Base-by-base conservation (phyloP, 2,113 vertebrate genomes). In the Cheilinus undulatus region DNA sequence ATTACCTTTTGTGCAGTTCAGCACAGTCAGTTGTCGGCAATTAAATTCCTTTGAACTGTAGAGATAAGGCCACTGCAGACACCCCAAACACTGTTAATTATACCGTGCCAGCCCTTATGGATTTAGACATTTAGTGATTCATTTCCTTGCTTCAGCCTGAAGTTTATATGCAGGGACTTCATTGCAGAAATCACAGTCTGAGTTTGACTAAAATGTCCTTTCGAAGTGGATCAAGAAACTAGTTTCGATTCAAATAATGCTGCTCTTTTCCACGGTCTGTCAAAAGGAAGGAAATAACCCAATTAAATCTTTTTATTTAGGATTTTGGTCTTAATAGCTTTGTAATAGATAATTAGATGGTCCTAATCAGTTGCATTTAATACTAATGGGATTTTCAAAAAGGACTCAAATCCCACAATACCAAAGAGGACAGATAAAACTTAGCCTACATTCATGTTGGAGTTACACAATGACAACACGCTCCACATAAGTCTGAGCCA, bases 301-400 rank as follows among this genome's bases (percentile, higher is more conserved):
- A 15, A 73, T 64, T 76, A 42, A 38, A 46, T 45, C 15, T 61
- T 61, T 71, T 81, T 62, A 61, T 69, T 69, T 73, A 65, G 45
- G 46, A 56, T 72, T 64, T 72, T 20, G n/a, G 66, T 71, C 57
- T 69, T 87, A 83, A 89, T 87, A 69, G 83, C 63, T 77, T 73
- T 76, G 36, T 84, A 84, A 86, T 78, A 86, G 73, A 83, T 76
- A 80, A 87, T 89, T 84, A 84, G 82, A 40, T 79, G 53, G 46
- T 79, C 57, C 67, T 82, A 77, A 86, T 84, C 78, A 82, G 76
- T 73, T 59, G 61, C 72, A 59, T 74, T 81, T 15, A 80, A 87
- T 63, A 78, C 68, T 77, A 73, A 68, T 76, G 76, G 73, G 76
- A 74, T 73, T 79, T 83, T 75, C 57, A 73, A 64, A 76, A 24